phyloP scores from a whole-genome alignment of 2,113 vertebrate genomes.

The Xiphophorus maculatus region DNA sequence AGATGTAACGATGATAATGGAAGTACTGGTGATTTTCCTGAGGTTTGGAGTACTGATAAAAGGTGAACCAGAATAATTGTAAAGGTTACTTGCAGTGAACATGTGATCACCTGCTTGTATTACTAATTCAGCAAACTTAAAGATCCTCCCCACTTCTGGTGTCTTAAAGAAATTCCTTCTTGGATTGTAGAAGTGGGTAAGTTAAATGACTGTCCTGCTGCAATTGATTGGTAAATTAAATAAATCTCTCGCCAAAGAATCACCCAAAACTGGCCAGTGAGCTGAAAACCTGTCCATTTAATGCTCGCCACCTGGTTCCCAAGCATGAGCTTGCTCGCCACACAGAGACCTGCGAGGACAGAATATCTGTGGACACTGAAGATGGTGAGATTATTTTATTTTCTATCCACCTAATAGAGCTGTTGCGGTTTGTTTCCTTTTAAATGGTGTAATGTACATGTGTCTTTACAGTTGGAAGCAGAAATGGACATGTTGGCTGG shows the following conservation, averaged over 20 bases:
- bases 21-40: too few relatives aligned
- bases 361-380: constrained; percentile 37
- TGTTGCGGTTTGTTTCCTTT: not conserved
- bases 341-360: constrained; percentile 71
- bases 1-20: too few relatives aligned
- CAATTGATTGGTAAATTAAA: not conserved
- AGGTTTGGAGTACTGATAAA: too few relatives aligned
- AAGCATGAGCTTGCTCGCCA: constrained; percentile 75
- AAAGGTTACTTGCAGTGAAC: too few relatives aligned
- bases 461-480: not conserved
- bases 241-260: constrained; percentile 67
- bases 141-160: not conserved
- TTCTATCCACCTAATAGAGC: not conserved
- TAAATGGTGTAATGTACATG: not conserved
- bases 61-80: too few relatives aligned
- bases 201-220: not conserved
- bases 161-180: too few relatives aligned
- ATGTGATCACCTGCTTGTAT: too few relatives aligned
- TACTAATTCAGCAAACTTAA: too few relatives aligned
- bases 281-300: constrained; percentile 84
- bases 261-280: constrained; percentile 77
- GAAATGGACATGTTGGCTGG: constrained; percentile 30
- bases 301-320: constrained; percentile 83
- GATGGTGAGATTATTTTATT: constrained; percentile 45
- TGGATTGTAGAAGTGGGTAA: not conserved